Evolutionary conservation across 2,888 invertebrate species (phyloP).

Genomic region (Strigamia crassipes): DNA sequence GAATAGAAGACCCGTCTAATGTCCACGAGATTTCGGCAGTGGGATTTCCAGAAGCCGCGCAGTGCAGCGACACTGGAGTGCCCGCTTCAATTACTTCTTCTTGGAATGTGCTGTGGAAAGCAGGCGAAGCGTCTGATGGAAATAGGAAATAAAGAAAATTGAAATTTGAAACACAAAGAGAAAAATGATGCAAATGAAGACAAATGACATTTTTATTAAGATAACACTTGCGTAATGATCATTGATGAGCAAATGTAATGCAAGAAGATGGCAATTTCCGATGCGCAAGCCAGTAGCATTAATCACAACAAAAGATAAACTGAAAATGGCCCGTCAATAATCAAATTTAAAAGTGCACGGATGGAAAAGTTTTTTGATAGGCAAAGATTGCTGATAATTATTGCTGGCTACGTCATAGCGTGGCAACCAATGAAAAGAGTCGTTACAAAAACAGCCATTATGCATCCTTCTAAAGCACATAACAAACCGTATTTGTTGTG

Average conservation of each 20-base stretch:
- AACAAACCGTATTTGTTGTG: too few relatives aligned
- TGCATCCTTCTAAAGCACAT: too few relatives aligned
- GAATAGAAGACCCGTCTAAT: conserved; percentile 67
- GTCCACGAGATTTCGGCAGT: conserved; percentile 93
- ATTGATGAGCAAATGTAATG: conserved; percentile 21
- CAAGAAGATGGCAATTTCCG: background rate
- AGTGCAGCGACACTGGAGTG: conserved; percentile 84
- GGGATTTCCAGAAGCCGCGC: conserved; percentile 92
- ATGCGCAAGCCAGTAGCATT: background rate
- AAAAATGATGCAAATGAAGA: background rate
- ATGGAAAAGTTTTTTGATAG: too few relatives aligned
- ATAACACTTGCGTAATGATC: background rate
- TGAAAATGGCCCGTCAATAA: background rate
- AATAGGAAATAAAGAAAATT: background rate
- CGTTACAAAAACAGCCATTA: too few relatives aligned
- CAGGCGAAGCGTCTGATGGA: conserved; percentile 47
- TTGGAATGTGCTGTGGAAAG: conserved; percentile 71
- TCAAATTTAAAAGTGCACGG: too few relatives aligned
- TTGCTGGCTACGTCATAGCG: too few relatives aligned
- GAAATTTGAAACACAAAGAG: background rate
- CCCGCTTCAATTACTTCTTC: conserved; percentile 90
- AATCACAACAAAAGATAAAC: background rate
- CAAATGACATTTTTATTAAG: background rate
- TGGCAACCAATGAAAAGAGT: too few relatives aligned
- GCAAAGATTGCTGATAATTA: too few relatives aligned